Evolutionary conservation across 2,113 vertebrate species (phyloP).

Genomic region (Ariopsis seemanni): DNA sequence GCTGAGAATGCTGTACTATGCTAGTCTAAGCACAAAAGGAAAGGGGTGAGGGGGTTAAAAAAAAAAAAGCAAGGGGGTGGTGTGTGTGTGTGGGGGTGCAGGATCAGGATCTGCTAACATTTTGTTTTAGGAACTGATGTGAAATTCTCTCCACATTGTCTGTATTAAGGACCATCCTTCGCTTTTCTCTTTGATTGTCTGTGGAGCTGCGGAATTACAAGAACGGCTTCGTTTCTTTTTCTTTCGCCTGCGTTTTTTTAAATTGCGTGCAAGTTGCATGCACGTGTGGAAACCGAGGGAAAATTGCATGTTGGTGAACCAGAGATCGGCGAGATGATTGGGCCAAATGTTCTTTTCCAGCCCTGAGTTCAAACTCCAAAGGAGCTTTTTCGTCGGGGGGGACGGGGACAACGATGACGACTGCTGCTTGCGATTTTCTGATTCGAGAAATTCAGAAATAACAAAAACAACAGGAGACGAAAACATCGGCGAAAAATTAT

Average conservation of each 20-base stretch:
- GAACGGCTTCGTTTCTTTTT: constrained; percentile 1
- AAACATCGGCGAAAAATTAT: not conserved
- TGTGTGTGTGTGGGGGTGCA: not conserved
- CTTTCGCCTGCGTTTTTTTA: not conserved
- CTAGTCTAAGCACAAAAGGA: constrained; percentile 49
- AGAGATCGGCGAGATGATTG: constrained; percentile 46
- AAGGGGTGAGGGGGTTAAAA: not conserved
- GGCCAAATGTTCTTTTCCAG: constrained; percentile 36
- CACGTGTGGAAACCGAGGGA: constrained; percentile 14
- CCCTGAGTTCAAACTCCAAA: constrained; percentile 38
- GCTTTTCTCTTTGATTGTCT: constrained; percentile 24
- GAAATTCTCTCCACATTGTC: constrained; percentile 44
- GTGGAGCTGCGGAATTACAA: not conserved
- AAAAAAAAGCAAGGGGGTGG: not conserved
- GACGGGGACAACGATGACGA: too few relatives aligned
- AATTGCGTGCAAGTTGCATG: constrained; percentile 28
- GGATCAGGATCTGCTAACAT: constrained; percentile 44
- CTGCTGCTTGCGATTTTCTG: not conserved
- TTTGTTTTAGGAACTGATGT: constrained; percentile 46
- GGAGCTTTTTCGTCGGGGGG: not conserved
- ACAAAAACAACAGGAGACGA: not conserved
- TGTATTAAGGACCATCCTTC: constrained; percentile 36
- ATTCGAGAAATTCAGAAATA: constrained; percentile 48
- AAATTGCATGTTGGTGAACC: constrained; percentile 24
- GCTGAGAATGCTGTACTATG: constrained; percentile 19